Percentiles rank a stretch among this genome's conserved stretches.
These are phyloP conservation scores for Alviniconcha marisindica DNA, from an alignment of 1,140 invertebrate genomes.

Conservation along the genomic window DNA sequence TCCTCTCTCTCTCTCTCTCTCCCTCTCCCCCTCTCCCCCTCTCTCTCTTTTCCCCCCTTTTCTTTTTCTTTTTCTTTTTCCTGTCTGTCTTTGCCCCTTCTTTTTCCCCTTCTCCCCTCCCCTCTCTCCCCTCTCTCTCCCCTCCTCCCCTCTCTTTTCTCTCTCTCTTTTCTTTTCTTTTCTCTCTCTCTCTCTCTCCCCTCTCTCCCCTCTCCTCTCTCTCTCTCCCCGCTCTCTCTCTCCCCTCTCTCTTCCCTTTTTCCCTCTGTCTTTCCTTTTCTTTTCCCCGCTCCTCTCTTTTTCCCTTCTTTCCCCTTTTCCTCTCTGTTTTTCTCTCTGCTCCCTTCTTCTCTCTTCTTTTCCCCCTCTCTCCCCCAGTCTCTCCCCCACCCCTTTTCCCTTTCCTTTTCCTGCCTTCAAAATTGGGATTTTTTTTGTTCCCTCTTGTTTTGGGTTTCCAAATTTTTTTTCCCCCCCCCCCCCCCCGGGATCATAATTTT, in stretches of 20 bases:
- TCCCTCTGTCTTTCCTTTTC: background rate
- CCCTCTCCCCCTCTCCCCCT: constrained; percentile 25
- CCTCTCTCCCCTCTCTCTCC: background rate
- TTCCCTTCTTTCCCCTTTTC: background rate
- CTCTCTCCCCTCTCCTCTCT: background rate
- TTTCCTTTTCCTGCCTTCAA: no score
- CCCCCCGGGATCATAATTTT: no score
- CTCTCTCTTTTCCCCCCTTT: background rate
- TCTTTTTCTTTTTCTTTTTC: background rate
- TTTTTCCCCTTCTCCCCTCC: constrained; percentile 25
- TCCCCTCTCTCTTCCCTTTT: background rate
- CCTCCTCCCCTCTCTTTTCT: background rate
- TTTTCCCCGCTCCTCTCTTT: background rate
- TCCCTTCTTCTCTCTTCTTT: no score
- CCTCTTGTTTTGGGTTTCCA: no score
- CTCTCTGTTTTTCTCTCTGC: background rate
- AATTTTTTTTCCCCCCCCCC: no score
- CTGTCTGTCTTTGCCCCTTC: no score
- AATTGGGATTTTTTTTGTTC: no score
- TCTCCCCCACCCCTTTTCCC: no score
- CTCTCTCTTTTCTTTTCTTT: background rate
- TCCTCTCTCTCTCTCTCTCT: constrained; percentile 21
- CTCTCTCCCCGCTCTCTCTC: no score
- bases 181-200: background rate
- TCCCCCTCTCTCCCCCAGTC: no score